A percentile compares a stretch with the other conserved stretches of the same genome.
Evolutionary conservation across 2,888 invertebrate species (phyloP).

Genomic region (Cryptus viduatorius): DNA sequence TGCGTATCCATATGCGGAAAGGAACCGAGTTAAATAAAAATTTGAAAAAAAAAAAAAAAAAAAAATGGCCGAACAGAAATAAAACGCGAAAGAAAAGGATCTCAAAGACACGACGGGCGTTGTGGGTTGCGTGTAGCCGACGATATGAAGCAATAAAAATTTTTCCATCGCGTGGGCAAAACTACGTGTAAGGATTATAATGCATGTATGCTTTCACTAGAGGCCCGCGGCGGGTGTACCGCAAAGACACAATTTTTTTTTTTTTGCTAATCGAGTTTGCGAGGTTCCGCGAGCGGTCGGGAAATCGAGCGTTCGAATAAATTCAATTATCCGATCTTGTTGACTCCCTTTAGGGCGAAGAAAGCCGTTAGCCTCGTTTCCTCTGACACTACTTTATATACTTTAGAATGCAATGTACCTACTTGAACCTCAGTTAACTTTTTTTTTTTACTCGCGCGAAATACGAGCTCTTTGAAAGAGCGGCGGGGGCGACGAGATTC

Average conservation of each 20-base stretch:
- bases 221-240: neutral
- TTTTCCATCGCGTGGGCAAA: conserved; percentile 15
- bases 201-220: conserved; percentile 16
- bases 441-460: conserved; percentile 3
- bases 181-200: conserved; percentile 2
- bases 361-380: conserved; percentile 64
- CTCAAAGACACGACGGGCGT: neutral
- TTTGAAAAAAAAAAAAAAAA: neutral
- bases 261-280: neutral
- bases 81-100: conserved; percentile 1
- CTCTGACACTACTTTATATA: conserved; percentile 43
- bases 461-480: neutral
- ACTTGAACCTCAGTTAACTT: conserved; percentile 13
- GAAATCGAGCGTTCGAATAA: conserved; percentile 58
- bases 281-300: conserved; percentile 14
- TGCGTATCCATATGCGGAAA: neutral
- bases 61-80: neutral
- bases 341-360: conserved; percentile 61
- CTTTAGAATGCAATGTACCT: conserved; percentile 50
- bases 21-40: neutral
- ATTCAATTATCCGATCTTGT: conserved; percentile 59
- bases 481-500: conserved; percentile 14
- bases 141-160: conserved; percentile 14
- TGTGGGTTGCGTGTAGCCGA: neutral
- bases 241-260: neutral